Evolutionary conservation across 2,888 invertebrate genomes (phyloP).

Genomic region (Drosophila robusta): DNA sequence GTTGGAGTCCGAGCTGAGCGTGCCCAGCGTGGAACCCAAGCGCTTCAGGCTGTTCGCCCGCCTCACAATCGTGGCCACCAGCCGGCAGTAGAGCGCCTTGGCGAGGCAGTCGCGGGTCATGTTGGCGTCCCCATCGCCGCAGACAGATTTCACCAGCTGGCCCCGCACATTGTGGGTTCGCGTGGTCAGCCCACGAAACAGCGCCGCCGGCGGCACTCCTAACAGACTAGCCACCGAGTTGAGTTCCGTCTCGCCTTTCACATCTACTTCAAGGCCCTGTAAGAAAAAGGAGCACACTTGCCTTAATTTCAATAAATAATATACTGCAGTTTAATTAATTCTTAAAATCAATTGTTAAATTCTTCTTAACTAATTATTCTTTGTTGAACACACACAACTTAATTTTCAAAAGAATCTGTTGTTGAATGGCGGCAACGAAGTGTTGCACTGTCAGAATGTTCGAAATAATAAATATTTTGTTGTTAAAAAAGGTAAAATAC

Average conservation of each 20-base stretch:
- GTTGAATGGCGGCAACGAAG: too few species aligned
- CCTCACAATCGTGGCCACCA: conserved; percentile 96
- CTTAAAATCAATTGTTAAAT: background rate
- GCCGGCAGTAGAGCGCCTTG: conserved; percentile 96
- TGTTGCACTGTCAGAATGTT: too few species aligned
- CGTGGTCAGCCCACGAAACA: conserved; percentile 91
- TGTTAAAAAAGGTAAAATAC: conserved; percentile 2
- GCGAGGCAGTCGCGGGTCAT: conserved; percentile 95
- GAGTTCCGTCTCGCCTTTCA: conserved; percentile 92
- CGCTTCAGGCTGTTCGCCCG: conserved; percentile 95
- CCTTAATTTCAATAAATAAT: conserved; percentile 1
- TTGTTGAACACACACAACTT: too few species aligned
- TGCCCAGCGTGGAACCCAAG: conserved; percentile 92
- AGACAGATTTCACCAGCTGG: conserved; percentile 92
- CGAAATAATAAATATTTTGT: too few species aligned
- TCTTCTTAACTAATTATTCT: too few species aligned
- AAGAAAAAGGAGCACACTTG: background rate
- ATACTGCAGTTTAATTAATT: background rate
- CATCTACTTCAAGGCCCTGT: conserved; percentile 90
- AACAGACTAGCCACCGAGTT: conserved; percentile 94
- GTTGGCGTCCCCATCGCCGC: conserved; percentile 94
- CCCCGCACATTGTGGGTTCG: conserved; percentile 92
- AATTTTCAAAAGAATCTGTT: too few species aligned
- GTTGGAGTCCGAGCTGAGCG: conserved; percentile 93
- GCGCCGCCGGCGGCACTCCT: conserved; percentile 86